Conservation (phyloP, 1,140 invertebrate genomes). For the Procambarus virginalis region DNA sequence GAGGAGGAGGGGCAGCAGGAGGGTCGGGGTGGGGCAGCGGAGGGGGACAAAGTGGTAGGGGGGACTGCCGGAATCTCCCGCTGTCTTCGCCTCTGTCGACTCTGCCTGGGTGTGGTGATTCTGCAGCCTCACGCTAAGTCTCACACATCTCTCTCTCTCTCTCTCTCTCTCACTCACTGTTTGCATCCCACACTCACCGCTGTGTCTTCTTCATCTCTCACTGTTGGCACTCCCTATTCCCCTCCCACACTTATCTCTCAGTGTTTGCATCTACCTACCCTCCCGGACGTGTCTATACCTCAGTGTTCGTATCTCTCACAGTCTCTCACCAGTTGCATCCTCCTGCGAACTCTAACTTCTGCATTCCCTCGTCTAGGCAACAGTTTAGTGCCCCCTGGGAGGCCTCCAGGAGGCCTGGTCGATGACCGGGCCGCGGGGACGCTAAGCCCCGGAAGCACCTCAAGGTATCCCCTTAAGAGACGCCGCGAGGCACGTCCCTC, state of each 20-base stretch:
- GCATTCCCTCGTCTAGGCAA: too few species aligned
- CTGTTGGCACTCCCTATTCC: background rate
- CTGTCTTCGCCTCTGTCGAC: constrained; percentile 39
- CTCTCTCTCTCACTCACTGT: constrained; percentile 9
- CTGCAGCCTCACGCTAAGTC: background rate
- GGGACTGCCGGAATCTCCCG: constrained; percentile 20
- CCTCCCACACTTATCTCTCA: background rate
- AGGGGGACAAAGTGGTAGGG: background rate
- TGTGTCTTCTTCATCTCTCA: background rate
- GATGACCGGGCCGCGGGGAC: too few species aligned
- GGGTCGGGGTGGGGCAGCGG: constrained; percentile 14
- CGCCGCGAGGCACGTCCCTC: too few species aligned
- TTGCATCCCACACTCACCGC: background rate
- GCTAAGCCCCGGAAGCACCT: too few species aligned
- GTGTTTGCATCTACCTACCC: background rate
- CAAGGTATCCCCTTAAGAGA: too few species aligned
- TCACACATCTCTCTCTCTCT: constrained; percentile 5
- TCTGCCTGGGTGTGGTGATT: constrained; percentile 38
- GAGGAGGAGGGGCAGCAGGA: background rate
- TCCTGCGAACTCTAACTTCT: too few species aligned
- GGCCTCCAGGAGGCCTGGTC: too few species aligned
- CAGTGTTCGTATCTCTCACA: too few species aligned
- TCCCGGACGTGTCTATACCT: too few species aligned
- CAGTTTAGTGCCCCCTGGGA: too few species aligned
- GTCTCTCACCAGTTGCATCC: too few species aligned